These are phyloP conservation scores for Itoplectis maculator DNA, from an alignment of 2,888 invertebrate species.

Conservation along the genomic window DNA sequence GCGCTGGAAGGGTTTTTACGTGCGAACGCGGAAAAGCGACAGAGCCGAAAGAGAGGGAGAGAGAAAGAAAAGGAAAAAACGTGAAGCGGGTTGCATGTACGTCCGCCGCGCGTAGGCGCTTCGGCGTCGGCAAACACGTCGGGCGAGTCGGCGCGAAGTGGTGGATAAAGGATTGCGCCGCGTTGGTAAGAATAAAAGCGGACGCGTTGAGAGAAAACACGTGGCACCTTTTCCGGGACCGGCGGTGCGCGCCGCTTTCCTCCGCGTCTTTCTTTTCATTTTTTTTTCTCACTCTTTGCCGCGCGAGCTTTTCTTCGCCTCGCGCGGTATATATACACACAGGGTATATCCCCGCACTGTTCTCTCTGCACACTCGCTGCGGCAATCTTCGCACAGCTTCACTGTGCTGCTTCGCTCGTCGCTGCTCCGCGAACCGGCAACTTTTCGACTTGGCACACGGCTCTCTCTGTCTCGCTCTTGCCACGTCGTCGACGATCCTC, in stretches of 20 bases:
- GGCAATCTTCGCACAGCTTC: too few species aligned
- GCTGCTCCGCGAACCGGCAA: slow-evolving; percentile 60
- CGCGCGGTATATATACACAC: slow-evolving; percentile 30
- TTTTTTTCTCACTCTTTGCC: slow-evolving; percentile 35
- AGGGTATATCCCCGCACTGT: too few species aligned
- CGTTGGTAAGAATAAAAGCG: slow-evolving; percentile 75
- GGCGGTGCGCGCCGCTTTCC: slow-evolving; percentile 65
- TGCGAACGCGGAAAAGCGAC: slow-evolving; percentile 16
- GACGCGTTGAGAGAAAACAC: slow-evolving; percentile 75
- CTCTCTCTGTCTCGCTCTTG: slow-evolving; percentile 21
- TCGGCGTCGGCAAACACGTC: slow-evolving; percentile 18
- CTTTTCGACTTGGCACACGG: slow-evolving; percentile 64
- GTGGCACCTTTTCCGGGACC: slow-evolving; percentile 73
- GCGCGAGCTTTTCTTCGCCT: slow-evolving; percentile 46
- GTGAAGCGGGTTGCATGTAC: background rate
- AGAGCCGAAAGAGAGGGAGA: too few species aligned
- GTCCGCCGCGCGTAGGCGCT: slow-evolving; percentile 20
- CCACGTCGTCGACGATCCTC: slow-evolving; percentile 44
- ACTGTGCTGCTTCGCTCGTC: too few species aligned
- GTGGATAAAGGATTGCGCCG: slow-evolving; percentile 65
- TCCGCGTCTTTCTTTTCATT: too few species aligned
- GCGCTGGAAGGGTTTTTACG: background rate
- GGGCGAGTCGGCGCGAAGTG: slow-evolving; percentile 37
- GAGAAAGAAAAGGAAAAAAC: too few species aligned
- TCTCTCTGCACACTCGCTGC: background rate